Base-by-base conservation (phyloP, 2,113 vertebrate genomes). In the Toxotes jaculatrix region DNA sequence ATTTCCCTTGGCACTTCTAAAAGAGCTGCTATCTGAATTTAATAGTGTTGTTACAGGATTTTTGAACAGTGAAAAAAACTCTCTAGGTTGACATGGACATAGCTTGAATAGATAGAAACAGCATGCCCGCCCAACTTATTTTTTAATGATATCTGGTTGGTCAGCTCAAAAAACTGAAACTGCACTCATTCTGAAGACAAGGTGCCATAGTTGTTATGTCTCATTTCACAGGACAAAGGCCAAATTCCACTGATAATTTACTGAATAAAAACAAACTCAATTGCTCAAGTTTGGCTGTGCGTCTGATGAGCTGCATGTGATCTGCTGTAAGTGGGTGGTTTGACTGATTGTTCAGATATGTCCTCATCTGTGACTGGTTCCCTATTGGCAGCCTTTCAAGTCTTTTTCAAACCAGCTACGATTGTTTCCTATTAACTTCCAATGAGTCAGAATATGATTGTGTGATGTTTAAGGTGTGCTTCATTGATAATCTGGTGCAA, bases 11-110 rank as follows among this genome's bases (percentile, higher is more conserved):
- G 71, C 84, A 47, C 71, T 67, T 71, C 59, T 51, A 11, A 51
- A 68, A 27, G 64, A 43, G 64, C 45, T 21, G 68, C 76, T 19
- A 19, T 65, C 69, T 73, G 80, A 79, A 79, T 84, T 74, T 55
- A 83, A 87, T 74, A 62, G 61, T 49, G 77, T 60, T 64, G 14
- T 80, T 38, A 78, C 63, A 51, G 62, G 61, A 55, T 60, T 62
- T 82, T 73, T 71, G 76, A 69, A 69, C 45, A 45, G 21, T 8
- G 60, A 6, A 17, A 43, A 77, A 2, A 43, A 43, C 68, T 74
- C 62, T 73, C 12, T 56, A 56, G 38, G 43, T 69, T 79, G 77
- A 76, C 53, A 9, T 72, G 16, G 61, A 59, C n/a, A 43, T 8
- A 11, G 5, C 31, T 69, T 64, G 17, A 17, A 75, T 9, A 45